A percentile compares a stretch with the other conserved stretches of the same genome.
Evolutionary conservation across 2,888 invertebrate species (phyloP).

Genomic region (Nymphalis polychloros): DNA sequence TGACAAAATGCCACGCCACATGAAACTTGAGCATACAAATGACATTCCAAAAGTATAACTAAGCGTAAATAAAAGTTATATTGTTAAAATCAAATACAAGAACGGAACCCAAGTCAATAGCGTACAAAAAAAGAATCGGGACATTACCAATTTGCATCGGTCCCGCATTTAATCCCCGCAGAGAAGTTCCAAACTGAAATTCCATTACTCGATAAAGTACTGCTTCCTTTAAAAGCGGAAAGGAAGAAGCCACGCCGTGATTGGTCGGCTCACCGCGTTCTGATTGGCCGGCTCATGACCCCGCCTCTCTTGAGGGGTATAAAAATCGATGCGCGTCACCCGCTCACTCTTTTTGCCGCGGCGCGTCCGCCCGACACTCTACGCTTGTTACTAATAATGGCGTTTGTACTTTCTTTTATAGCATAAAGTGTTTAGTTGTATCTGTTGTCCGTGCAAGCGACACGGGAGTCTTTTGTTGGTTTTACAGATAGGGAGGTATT

Average conservation of each 20-base stretch:
- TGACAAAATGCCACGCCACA: no score
- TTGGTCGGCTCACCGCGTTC: constrained; percentile 75
- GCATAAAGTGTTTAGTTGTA: constrained; percentile 78
- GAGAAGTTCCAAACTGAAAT: constrained; percentile 71
- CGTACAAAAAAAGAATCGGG: constrained; percentile 50
- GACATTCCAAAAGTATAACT: neutral
- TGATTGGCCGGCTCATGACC: constrained; percentile 74
- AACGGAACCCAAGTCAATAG: constrained; percentile 42
- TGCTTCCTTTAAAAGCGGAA: constrained; percentile 64
- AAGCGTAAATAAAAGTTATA: neutral
- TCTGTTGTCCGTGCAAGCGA: constrained; percentile 70
- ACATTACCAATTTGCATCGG: constrained; percentile 67
- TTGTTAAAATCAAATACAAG: constrained; percentile 13
- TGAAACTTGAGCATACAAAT: neutral
- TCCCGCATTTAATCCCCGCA: constrained; percentile 64
- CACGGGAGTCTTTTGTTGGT: constrained; percentile 71
- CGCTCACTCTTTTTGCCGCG: constrained; percentile 68
- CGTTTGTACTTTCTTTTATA: constrained; percentile 73
- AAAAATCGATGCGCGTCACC: constrained; percentile 76
- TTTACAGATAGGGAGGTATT: constrained; percentile 59
- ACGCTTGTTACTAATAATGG: constrained; percentile 75
- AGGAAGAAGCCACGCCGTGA: constrained; percentile 65
- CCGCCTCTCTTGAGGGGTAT: constrained; percentile 74
- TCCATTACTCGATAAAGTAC: constrained; percentile 73
- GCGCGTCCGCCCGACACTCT: constrained; percentile 71